Conservation (phyloP, 1,140 invertebrate genomes). For the Ylistrum balloti region DNA sequence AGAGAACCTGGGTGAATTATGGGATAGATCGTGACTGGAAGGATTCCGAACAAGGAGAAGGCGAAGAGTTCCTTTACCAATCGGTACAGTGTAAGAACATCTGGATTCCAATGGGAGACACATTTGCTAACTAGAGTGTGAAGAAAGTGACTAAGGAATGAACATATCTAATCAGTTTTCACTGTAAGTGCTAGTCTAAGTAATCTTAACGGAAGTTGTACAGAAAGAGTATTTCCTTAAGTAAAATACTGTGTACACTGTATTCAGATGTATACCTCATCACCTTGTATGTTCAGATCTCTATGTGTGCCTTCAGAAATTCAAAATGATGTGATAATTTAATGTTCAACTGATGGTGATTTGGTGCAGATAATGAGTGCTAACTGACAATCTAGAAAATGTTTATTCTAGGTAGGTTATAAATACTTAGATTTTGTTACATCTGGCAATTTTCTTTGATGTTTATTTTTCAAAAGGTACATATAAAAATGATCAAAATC, state of each 20-base stretch:
- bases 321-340: not conserved
- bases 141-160: not conserved
- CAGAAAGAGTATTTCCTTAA: not conserved
- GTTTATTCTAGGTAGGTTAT: too few relatives aligned
- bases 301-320: not conserved
- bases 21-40: slow-evolving; percentile 77
- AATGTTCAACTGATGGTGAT: not conserved
- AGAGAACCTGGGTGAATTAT: slow-evolving; percentile 83
- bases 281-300: not conserved
- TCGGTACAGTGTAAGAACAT: slow-evolving; percentile 83
- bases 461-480: not conserved
- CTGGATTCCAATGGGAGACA: slow-evolving; percentile 84
- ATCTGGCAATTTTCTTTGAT: too few relatives aligned
- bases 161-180: not conserved
- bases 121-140: slow-evolving; percentile 83
- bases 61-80: slow-evolving; percentile 83
- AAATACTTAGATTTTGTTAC: too few relatives aligned
- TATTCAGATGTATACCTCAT: not conserved
- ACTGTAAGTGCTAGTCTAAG: not conserved
- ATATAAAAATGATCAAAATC: too few relatives aligned
- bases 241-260: not conserved
- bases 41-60: slow-evolving; percentile 79
- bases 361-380: not conserved
- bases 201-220: not conserved
- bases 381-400: not conserved